Conservation (phyloP, 2,113 vertebrate genomes). For the Semnornis frantzii region DNA sequence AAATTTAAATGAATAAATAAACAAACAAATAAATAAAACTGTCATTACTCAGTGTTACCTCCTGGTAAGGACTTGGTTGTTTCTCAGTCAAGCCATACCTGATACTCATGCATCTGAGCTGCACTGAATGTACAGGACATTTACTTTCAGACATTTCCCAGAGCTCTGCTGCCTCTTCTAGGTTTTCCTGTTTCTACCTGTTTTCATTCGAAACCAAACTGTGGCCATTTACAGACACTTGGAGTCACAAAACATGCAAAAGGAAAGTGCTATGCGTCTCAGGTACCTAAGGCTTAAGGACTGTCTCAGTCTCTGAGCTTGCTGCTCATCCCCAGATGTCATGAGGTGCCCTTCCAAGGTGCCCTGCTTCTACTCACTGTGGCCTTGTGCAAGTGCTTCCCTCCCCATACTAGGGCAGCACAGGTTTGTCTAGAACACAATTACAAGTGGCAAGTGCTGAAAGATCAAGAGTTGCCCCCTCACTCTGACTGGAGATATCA, state of each 20-base stretch:
- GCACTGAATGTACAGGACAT: neutral
- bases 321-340: no score
- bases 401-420: rapidly evolving
- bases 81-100: neutral
- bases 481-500: neutral
- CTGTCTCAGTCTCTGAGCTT: neutral
- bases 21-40: neutral
- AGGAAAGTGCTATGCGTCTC: neutral
- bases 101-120: neutral
- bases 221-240: neutral
- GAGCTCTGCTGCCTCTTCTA: neutral
- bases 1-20: no score
- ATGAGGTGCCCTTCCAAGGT: neutral
- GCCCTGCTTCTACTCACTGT: neutral
- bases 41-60: neutral
- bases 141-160: neutral
- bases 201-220: neutral
- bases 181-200: neutral
- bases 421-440: neutral
- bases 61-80: neutral
- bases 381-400: neutral
- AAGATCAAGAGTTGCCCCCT: neutral
- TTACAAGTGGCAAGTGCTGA: neutral
- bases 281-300: neutral
- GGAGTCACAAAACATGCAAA: neutral